A percentile compares a stretch with the other conserved stretches of the same genome.
These are phyloP conservation scores for Pachyrhynchus sulphureomaculatus DNA, from an alignment of 1,140 invertebrate species.

Conservation along the genomic window DNA sequence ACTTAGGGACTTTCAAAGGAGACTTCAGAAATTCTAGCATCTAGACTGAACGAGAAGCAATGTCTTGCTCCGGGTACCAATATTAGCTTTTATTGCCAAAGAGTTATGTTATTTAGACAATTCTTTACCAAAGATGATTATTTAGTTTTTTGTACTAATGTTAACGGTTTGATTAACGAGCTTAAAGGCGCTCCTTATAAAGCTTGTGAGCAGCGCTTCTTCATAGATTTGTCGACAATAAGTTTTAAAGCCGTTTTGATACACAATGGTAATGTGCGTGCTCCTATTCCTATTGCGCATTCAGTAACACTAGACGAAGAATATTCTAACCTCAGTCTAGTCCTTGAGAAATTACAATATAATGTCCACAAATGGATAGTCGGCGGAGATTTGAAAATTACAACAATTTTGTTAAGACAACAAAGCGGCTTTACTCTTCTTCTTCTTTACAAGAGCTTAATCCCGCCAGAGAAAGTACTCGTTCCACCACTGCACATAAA, in stretches of 20 bases:
- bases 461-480: too few relatives aligned
- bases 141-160: neutral
- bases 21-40: neutral
- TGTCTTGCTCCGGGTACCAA: neutral
- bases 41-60: neutral
- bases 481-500: too few relatives aligned
- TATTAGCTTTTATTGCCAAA: neutral
- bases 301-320: neutral
- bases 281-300: neutral
- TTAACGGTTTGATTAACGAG: neutral
- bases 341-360: neutral
- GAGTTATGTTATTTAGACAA: neutral
- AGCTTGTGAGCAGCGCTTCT: neutral
- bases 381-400: too few relatives aligned
- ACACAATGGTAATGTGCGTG: neutral
- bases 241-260: neutral
- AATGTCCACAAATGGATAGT: neutral
- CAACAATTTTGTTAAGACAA: too few relatives aligned
- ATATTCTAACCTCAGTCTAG: neutral
- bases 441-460: too few relatives aligned
- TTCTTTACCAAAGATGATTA: neutral
- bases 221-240: neutral
- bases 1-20: neutral
- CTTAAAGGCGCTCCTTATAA: neutral
- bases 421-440: neutral